A percentile compares a stretch with the other conserved stretches of the same genome.
These are phyloP conservation scores for Paramisgurnus dabryanus DNA, from an alignment of 2,113 vertebrate species.

Conservation along the genomic window DNA sequence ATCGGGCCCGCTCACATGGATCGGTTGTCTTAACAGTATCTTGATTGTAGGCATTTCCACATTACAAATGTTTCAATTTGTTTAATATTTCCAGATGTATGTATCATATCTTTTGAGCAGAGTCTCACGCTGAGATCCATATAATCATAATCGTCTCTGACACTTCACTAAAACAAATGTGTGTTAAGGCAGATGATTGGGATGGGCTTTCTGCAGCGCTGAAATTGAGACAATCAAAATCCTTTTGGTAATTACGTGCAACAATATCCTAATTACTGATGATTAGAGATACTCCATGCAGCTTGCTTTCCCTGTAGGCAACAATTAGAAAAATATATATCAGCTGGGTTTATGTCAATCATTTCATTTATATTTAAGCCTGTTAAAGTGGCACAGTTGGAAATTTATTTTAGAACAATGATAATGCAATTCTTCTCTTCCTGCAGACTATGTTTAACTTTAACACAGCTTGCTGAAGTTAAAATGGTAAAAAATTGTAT, in stretches of 20 bases:
- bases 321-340: constrained; percentile 95
- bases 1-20: too few relatives aligned
- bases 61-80: constrained; percentile 83
- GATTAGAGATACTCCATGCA: constrained; percentile 90
- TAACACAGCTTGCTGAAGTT: constrained; percentile 51
- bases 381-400: constrained; percentile 81
- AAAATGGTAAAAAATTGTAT: constrained; percentile 58
- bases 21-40: background rate
- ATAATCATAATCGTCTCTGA: constrained; percentile 93
- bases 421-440: constrained; percentile 75
- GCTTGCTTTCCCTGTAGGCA: constrained; percentile 83
- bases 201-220: constrained; percentile 84
- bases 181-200: constrained; percentile 86
- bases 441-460: constrained; percentile 65
- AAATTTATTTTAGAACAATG: constrained; percentile 83
- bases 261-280: constrained; percentile 97
- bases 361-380: constrained; percentile 83
- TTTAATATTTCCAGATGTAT: constrained; percentile 75
- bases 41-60: constrained; percentile 65
- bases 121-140: constrained; percentile 89
- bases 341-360: constrained; percentile 84
- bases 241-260: constrained; percentile 92
- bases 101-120: constrained; percentile 77
- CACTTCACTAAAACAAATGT: constrained; percentile 92
- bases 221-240: constrained; percentile 98